These are phyloP conservation scores for Drosophila suboccidentalis DNA, from an alignment of 2,888 invertebrate species.

Conservation along the genomic window DNA sequence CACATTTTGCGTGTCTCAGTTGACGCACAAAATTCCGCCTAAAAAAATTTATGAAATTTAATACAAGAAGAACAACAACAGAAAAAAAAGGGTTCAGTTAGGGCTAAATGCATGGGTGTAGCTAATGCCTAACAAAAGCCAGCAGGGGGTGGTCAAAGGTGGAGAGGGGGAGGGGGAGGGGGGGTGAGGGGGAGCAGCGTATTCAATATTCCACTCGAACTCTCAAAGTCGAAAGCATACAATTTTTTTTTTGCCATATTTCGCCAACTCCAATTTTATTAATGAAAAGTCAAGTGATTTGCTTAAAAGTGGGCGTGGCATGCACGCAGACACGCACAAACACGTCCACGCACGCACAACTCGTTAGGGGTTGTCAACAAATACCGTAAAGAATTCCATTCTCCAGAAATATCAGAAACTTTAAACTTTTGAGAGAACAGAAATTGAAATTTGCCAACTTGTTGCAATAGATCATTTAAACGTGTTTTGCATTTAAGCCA, in stretches of 20 bases:
- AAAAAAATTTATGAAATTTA: conserved; percentile 47
- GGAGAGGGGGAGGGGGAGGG: background rate
- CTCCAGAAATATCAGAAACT: background rate
- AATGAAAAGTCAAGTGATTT: conserved; percentile 79
- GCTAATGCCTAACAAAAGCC: conserved; percentile 44
- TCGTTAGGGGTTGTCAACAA: conserved; percentile 64
- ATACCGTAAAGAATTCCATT: conserved; percentile 21
- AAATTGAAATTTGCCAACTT: background rate
- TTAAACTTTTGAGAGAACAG: background rate
- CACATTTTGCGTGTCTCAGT: conserved; percentile 73
- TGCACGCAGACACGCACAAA: conserved; percentile 34
- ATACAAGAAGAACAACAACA: conserved; percentile 32
- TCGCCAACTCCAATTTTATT: conserved; percentile 71
- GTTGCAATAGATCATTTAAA: conserved; percentile 31
- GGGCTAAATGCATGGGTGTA: conserved; percentile 47
- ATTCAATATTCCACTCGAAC: conserved; percentile 46
- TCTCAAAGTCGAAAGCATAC: conserved; percentile 32
- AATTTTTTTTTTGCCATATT: conserved; percentile 32
- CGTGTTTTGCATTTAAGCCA: conserved; percentile 25
- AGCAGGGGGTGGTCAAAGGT: background rate
- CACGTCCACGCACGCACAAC: conserved; percentile 43
- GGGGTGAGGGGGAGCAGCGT: conserved; percentile 3
- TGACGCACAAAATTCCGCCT: conserved; percentile 50
- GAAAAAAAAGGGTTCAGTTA: conserved; percentile 53
- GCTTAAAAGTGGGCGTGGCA: conserved; percentile 67